Percentiles rank a stretch among this genome's conserved stretches.
phyloP scores from a whole-genome alignment of 2,888 invertebrate genomes.

The Athripsodes cinereus region DNA sequence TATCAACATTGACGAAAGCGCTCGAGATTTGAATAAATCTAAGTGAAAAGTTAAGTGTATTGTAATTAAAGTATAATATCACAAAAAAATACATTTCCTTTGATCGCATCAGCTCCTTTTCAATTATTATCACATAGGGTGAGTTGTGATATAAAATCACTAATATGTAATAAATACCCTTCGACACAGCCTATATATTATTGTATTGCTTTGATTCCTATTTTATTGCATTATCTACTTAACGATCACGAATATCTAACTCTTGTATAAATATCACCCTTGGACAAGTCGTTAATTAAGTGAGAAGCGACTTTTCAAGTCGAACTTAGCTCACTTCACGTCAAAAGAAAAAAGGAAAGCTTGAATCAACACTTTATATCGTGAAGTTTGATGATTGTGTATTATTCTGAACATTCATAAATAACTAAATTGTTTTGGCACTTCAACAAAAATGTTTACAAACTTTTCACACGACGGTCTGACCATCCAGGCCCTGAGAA shows the following conservation, averaged over 20 bases:
- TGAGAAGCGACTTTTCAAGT: slow-evolving; percentile 49
- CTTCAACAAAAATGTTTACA: slow-evolving; percentile 16
- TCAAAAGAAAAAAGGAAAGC: not conserved
- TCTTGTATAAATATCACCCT: slow-evolving; percentile 17
- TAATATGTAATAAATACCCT: too few species aligned
- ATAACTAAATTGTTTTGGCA: too few species aligned
- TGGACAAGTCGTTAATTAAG: slow-evolving; percentile 31
- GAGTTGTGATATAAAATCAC: not conserved
- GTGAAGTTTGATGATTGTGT: not conserved
- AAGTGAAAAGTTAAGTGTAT: too few species aligned
- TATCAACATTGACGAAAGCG: too few species aligned
- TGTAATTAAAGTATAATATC: too few species aligned
- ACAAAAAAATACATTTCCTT: too few species aligned
- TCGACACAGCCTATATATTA: too few species aligned
- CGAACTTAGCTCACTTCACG: slow-evolving; percentile 50
- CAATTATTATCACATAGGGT: too few species aligned
- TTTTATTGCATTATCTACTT: slow-evolving; percentile 52
- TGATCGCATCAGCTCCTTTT: too few species aligned
- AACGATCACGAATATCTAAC: slow-evolving; percentile 35
- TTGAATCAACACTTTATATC: not conserved
- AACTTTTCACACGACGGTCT: slow-evolving; percentile 15
- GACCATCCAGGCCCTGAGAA: slow-evolving; percentile 10
- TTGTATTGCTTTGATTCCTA: not conserved
- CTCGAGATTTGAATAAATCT: too few species aligned
- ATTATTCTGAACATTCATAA: not conserved